Conservation (phyloP, 2,888 invertebrate genomes). For the Nymphalis polychloros region DNA sequence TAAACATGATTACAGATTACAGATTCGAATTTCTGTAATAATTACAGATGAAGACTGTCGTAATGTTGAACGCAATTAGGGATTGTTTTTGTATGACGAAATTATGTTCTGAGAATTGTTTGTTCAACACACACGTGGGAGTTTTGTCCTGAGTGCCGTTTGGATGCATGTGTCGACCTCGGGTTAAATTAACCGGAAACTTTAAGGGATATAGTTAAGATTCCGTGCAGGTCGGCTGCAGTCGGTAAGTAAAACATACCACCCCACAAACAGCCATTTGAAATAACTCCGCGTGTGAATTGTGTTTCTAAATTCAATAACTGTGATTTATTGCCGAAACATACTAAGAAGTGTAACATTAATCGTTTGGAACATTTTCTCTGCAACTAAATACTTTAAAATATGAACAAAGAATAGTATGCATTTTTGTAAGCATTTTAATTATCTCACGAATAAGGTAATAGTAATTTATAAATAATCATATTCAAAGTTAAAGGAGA, state of each 20-base stretch:
- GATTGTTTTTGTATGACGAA: conserved; percentile 67
- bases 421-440: too few relatives aligned
- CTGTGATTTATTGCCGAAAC: conserved; percentile 11
- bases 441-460: background rate
- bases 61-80: conserved; percentile 65
- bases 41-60: conserved; percentile 43
- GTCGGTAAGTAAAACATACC: conserved; percentile 42
- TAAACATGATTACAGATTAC: conserved; percentile 24
- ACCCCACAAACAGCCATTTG: conserved; percentile 21
- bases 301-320: conserved; percentile 23
- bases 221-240: conserved; percentile 67
- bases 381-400: too few relatives aligned
- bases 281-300: conserved; percentile 22
- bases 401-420: too few relatives aligned
- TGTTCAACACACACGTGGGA: conserved; percentile 73
- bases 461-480: background rate
- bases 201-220: conserved; percentile 73
- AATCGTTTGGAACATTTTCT: background rate
- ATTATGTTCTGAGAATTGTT: conserved; percentile 75
- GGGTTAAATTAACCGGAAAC: conserved; percentile 79
- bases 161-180: conserved; percentile 70
- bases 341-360: background rate
- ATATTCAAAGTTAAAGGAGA: background rate
- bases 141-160: conserved; percentile 56
- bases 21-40: conserved; percentile 23